Evolutionary conservation across 2,888 invertebrate genomes (phyloP), one percentile per base, ranked within the genome.

Genomic region (Drosophila siamana): DNA sequence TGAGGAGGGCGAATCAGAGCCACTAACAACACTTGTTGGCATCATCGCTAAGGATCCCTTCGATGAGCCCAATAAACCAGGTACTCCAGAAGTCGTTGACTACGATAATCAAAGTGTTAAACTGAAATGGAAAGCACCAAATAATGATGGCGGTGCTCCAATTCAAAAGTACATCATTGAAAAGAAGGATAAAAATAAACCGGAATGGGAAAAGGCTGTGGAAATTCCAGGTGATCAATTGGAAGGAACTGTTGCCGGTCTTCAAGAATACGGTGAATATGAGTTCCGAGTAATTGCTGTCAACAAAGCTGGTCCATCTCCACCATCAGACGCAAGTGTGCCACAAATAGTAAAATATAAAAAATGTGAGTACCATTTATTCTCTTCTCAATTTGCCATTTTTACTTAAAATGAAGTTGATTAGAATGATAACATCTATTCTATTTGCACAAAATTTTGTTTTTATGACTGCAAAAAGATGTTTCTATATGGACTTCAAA

Each of bases 21-120:
- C 98, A 62, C 93, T 99, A 57, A 98, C 98, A 91, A 96, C 98
- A 0, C 98, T 98, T 74, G 96, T 97, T 86, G 95, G 98, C 4
- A 98, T 98, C 78, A 95, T 99, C 80, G 99, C 99, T 62, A 99
- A 99, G 93, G 99, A 99, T 96, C 99, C 99, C 68, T 99, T 97
- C 92, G 98, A 98, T 91, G 97, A 97, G 91, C 98, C 98, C 55
- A 96, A 96, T 78, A 97, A 97, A 91, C 98, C 98, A 2, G 97
- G 98, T 2, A 94, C 97, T 60, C 98, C 98, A 0, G 96, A 97
- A 84, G 95, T 96, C 13, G 95, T 95, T 54, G 97, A 98, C 92
- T 98, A 97, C 97, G 99, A 99, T 92, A 97, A 97, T 86, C 98
- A 98, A 93, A 98, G 98, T 86, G 98, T 98, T 40, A 97, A 98